phyloP scores from a whole-genome alignment of 2,797 vertebrate genomes.

The Poecilia picta region DNA sequence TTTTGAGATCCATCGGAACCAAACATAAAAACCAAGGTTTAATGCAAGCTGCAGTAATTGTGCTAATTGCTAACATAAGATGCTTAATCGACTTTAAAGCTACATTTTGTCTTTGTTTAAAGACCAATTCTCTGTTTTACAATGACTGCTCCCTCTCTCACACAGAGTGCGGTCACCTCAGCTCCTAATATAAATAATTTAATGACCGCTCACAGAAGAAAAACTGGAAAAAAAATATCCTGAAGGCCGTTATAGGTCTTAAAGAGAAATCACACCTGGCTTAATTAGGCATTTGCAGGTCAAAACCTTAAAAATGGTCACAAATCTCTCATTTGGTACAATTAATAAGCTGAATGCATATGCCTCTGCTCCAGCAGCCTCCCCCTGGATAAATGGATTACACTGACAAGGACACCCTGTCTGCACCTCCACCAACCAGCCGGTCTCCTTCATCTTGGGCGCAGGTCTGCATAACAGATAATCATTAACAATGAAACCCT shows the following conservation, averaged over 20 bases:
- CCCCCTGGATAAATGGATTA: slow-evolving; percentile 65
- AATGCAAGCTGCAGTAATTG: neutral
- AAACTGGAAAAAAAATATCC: neutral
- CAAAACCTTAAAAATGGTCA: neutral
- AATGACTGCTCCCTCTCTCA: neutral
- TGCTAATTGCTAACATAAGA: neutral
- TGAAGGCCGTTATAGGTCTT: neutral
- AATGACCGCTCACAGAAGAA: neutral
- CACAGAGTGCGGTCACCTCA: neutral
- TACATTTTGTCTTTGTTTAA: neutral
- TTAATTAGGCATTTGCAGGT: neutral
- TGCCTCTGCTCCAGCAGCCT: slow-evolving; percentile 46
- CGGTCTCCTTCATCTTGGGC: slow-evolving; percentile 49
- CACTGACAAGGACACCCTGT: slow-evolving; percentile 70
- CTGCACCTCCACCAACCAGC: slow-evolving; percentile 38
- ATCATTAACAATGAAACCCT: slow-evolving; percentile 60
- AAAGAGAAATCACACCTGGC: neutral
- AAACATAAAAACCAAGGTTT: neutral
- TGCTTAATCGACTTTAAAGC: neutral
- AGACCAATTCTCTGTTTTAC: neutral
- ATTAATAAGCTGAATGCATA: slow-evolving; percentile 75
- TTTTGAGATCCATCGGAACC: neutral
- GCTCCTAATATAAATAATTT: neutral
- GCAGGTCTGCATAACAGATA: slow-evolving; percentile 69
- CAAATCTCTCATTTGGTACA: slow-evolving; percentile 23